phyloP scores from a whole-genome alignment of 2,797 vertebrate genomes.

The Hypotaenidia philippensis region DNA sequence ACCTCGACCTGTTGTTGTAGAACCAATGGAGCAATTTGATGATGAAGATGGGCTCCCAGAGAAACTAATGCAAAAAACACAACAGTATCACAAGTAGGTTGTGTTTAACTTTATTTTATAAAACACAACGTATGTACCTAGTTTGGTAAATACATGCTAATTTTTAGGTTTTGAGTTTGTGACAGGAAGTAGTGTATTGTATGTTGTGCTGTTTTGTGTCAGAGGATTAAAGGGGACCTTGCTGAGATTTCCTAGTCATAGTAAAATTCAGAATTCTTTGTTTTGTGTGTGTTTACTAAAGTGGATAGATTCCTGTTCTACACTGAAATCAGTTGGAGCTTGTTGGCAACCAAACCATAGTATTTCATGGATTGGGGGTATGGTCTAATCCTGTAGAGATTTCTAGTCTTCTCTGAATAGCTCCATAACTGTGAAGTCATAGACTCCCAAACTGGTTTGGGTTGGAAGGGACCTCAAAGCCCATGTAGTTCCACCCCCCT shows the following conservation, averaged over 20 bases:
- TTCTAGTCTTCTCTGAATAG: background rate
- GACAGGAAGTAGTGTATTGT: background rate
- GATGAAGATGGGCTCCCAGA: constrained; percentile 95
- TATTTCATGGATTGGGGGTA: background rate
- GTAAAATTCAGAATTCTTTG: background rate
- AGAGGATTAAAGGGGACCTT: background rate
- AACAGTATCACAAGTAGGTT: constrained; percentile 94
- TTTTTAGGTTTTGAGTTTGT: background rate
- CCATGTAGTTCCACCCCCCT: too few species aligned
- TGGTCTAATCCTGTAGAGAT: background rate
- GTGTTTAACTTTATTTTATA: background rate
- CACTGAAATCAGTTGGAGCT: background rate
- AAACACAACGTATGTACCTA: background rate
- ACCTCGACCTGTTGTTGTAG: constrained; percentile 94
- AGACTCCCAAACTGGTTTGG: too few species aligned
- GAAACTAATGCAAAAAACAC: constrained; percentile 92
- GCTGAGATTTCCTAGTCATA: background rate
- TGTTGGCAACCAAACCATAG: background rate
- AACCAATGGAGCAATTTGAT: constrained; percentile 95
- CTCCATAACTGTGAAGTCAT: background rate
- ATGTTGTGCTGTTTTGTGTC: background rate
- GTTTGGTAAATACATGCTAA: background rate
- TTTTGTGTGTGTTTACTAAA: background rate
- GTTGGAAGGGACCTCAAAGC: too few species aligned
- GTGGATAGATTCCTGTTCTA: background rate